Conservation (phyloP, 2,888 invertebrate genomes). For the Ectemnius lituratus region DNA sequence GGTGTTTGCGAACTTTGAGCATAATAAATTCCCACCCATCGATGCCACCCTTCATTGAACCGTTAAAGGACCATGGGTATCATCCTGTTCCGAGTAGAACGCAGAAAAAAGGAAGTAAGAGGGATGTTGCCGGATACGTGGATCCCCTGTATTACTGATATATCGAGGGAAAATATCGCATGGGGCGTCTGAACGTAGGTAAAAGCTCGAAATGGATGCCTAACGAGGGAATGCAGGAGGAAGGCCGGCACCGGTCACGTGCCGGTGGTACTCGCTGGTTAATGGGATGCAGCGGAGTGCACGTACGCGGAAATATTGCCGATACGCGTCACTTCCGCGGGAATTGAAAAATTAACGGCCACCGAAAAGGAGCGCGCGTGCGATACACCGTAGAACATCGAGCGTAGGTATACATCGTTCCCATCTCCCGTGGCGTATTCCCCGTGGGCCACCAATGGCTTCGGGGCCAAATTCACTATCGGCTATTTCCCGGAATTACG, state of each 20-base stretch:
- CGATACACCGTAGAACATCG: no score
- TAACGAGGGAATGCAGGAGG: slow-evolving; percentile 23
- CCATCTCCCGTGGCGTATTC: no score
- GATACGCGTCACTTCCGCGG: slow-evolving; percentile 14
- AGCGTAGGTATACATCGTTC: no score
- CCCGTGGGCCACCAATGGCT: no score
- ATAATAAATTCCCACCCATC: no score
- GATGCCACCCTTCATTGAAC: no score
- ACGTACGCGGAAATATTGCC: not conserved
- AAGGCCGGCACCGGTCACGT: slow-evolving; percentile 17
- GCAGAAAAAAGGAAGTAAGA: slow-evolving; percentile 35
- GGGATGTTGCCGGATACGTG: slow-evolving; percentile 8
- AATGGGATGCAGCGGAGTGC: not conserved
- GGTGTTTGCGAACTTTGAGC: no score
- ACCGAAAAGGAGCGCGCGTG: slow-evolving; percentile 3
- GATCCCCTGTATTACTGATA: slow-evolving; percentile 24
- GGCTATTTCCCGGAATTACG: no score
- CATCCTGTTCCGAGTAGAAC: not conserved
- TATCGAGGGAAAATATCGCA: slow-evolving; percentile 55
- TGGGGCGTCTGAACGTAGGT: slow-evolving; percentile 12
- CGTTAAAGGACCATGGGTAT: slow-evolving; percentile 23
- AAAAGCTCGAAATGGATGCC: slow-evolving; percentile 34
- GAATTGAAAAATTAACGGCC: slow-evolving; percentile 8
- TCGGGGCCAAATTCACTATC: no score
- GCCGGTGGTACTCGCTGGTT: slow-evolving; percentile 10